A percentile compares a stretch with the other conserved stretches of the same genome.
These are phyloP conservation scores for Ammospiza caudacuta DNA, from an alignment of 2,113 vertebrate genomes.

Conservation along the genomic window DNA sequence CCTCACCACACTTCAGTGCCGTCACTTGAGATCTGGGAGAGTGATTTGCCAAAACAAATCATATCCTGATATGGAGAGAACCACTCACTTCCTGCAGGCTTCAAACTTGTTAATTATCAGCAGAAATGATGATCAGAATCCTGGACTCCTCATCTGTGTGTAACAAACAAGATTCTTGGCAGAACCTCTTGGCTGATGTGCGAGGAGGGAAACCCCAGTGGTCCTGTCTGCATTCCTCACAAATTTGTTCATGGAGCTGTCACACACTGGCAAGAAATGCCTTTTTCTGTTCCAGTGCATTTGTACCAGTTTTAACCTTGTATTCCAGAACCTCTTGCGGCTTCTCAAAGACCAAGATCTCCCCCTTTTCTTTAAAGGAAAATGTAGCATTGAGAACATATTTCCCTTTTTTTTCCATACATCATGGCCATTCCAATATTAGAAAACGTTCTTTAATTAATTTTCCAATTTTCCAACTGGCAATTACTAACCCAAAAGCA, in stretches of 20 bases:
- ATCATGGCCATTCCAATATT: not conserved
- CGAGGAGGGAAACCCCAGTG: constrained; percentile 17
- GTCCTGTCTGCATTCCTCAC: constrained; percentile 1
- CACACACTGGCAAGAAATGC: not conserved
- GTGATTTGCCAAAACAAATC: constrained; percentile 2
- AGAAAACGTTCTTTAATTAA: constrained; percentile 8
- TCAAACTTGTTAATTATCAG: constrained; percentile 21
- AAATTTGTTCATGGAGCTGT: constrained; percentile 11
- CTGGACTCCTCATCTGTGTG: not conserved
- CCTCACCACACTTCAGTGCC: not conserved
- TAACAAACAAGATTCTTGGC: constrained; percentile 38
- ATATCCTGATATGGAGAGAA: not conserved
- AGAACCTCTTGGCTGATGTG: not conserved
- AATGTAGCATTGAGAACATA: not conserved
- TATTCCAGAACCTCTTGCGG: not conserved
- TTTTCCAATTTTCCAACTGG: constrained; percentile 38
- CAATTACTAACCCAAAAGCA: constrained; percentile 18
- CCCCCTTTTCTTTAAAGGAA: not conserved
- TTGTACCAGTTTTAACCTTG: not conserved
- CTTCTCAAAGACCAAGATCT: not conserved
- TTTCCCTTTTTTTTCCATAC: not conserved
- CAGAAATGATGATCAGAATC: not conserved
- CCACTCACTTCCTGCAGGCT: not conserved
- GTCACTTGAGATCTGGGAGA: not conserved
- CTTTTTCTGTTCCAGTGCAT: not conserved